Evolutionary conservation across 2,797 vertebrate genomes (phyloP).

Genomic region (Rhinichthys osculus): DNA sequence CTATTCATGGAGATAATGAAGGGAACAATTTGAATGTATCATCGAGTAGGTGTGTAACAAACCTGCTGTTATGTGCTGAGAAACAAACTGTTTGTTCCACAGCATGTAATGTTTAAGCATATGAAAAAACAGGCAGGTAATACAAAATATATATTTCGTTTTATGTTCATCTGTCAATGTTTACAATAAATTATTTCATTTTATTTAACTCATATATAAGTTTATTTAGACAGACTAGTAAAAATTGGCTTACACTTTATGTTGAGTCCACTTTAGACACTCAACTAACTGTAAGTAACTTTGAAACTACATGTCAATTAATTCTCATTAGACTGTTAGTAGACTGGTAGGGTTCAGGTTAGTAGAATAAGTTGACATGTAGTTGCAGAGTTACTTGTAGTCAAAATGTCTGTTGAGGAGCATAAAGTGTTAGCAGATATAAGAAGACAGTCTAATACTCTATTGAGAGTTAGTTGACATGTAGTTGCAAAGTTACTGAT

Average conservation of each 20-base stretch:
- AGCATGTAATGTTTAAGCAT: conserved; percentile 4
- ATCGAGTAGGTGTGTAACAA: neutral
- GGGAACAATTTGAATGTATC: neutral
- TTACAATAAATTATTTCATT: neutral
- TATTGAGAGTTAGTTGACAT: neutral
- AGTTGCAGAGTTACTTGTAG: neutral
- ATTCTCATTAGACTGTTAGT: neutral
- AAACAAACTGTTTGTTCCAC: conserved; percentile 7
- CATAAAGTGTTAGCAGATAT: neutral
- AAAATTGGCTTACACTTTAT: too few relatives aligned
- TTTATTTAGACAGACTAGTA: neutral
- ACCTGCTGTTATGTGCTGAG: neutral
- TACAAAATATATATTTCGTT: neutral
- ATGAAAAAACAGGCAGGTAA: neutral
- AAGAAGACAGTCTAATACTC: neutral
- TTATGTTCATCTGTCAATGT: neutral
- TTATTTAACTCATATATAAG: neutral
- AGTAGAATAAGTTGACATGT: neutral
- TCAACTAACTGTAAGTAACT: too few relatives aligned
- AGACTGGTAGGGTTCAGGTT: neutral
- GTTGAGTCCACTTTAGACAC: too few relatives aligned
- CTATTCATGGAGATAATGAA: conserved; percentile 12
- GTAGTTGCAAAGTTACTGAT: neutral
- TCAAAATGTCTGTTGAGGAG: neutral
- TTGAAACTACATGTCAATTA: neutral